phyloP scores from a whole-genome alignment of 2,113 vertebrate genomes.

The Agapornis roseicollis region DNA sequence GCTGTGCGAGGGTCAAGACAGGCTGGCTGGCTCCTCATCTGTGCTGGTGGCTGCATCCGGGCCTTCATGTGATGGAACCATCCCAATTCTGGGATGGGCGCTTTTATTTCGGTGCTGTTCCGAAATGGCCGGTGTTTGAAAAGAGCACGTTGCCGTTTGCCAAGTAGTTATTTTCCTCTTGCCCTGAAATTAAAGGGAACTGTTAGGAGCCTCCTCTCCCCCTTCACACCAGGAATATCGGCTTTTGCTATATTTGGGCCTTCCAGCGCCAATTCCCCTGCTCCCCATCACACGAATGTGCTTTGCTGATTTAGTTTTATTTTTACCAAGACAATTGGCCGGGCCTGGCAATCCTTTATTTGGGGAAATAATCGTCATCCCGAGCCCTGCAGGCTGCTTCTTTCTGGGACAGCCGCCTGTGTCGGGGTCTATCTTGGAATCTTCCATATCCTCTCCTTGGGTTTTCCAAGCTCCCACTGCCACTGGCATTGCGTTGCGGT shows the following conservation, averaged over 20 bases:
- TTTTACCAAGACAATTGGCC: neutral
- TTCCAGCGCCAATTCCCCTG: neutral
- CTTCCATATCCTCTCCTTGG: neutral
- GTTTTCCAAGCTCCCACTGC: neutral
- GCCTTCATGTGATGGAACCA: accelerated
- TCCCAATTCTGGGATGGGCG: accelerated
- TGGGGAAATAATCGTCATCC: neutral
- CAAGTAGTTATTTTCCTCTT: accelerated
- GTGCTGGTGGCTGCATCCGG: neutral
- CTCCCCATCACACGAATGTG: neutral
- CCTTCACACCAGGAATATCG: neutral
- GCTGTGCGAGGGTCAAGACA: neutral
- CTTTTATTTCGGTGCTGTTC: neutral
- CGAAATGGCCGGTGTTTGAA: neutral
- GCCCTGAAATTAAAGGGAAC: neutral
- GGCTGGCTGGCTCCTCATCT: accelerated
- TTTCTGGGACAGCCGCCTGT: accelerated
- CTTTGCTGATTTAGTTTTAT: neutral
- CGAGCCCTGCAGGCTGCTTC: neutral
- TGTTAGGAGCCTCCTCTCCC: neutral
- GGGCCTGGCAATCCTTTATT: neutral
- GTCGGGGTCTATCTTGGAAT: neutral
- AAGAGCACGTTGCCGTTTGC: accelerated
- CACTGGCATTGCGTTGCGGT: accelerated
- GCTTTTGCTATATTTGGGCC: neutral